phyloP scores from a whole-genome alignment of 2,888 invertebrate species.

The Pollenia amentaria region DNA sequence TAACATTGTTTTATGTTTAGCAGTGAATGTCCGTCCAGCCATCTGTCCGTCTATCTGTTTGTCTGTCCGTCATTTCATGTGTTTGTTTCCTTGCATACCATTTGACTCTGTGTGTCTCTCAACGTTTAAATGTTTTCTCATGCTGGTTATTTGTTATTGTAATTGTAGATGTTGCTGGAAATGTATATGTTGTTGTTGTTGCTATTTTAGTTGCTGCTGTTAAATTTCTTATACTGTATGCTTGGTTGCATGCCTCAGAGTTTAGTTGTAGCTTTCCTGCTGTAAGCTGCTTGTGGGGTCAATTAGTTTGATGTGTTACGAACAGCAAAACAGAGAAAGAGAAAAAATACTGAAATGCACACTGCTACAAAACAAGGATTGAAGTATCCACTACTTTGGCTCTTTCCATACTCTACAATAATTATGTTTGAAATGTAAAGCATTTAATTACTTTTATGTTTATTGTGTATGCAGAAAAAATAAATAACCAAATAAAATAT shows the following conservation, averaged over 20 bases:
- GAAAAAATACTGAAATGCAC: not conserved
- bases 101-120: conserved; percentile 40
- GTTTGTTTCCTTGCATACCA: conserved; percentile 52
- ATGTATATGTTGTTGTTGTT: conserved; percentile 44
- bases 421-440: conserved; percentile 74
- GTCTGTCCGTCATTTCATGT: conserved; percentile 23
- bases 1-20: conserved; percentile 69
- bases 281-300: conserved; percentile 75
- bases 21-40: conserved; percentile 24
- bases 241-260: conserved; percentile 55
- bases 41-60: conserved; percentile 10
- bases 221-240: conserved; percentile 48
- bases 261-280: conserved; percentile 63
- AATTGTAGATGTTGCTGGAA: conserved; percentile 42
- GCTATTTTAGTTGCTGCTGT: conserved; percentile 21
- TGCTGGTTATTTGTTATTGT: conserved; percentile 66
- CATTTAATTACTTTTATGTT: conserved; percentile 73
- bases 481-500: conserved; percentile 33
- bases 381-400: conserved; percentile 26
- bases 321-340: conserved; percentile 49
- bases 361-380: conserved; percentile 30
- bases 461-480: conserved; percentile 67
- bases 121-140: conserved; percentile 64
- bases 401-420: conserved; percentile 61
- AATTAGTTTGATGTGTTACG: conserved; percentile 75